Evolutionary conservation across 2,797 vertebrate genomes (phyloP).

Genomic region (Yasuhikotakia modesta): DNA sequence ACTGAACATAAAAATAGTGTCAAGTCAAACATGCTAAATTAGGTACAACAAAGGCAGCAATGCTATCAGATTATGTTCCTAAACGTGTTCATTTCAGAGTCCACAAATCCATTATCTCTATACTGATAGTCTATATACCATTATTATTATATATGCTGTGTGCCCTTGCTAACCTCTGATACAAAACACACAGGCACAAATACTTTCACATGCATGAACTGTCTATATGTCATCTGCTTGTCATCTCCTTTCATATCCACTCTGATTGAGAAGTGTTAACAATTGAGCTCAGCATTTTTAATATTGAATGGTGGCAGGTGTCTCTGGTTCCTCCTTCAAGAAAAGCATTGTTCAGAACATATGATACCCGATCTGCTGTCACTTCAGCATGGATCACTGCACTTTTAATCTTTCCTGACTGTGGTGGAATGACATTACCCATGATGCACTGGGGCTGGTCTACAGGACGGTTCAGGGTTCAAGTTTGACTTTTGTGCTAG

Average conservation of each 20-base stretch:
- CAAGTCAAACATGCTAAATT: no score
- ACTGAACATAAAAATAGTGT: no score
- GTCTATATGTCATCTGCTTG: background rate
- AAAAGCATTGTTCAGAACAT: constrained; percentile 66
- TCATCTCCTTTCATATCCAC: constrained; percentile 30
- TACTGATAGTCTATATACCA: background rate
- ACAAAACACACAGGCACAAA: constrained; percentile 1
- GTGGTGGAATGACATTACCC: constrained; percentile 32
- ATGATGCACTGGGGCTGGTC: constrained; percentile 17
- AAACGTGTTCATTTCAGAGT: no score
- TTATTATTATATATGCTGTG: background rate
- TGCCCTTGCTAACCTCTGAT: constrained; percentile 7
- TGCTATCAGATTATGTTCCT: no score
- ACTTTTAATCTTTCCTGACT: constrained; percentile 60
- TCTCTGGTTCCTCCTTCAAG: constrained; percentile 72
- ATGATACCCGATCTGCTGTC: constrained; percentile 74
- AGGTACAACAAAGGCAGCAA: no score
- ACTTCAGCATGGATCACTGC: constrained; percentile 67
- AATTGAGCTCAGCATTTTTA: constrained; percentile 58
- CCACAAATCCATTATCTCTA: no score
- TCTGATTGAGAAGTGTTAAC: constrained; percentile 52
- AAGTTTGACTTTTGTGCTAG: background rate
- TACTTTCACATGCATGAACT: constrained; percentile 36
- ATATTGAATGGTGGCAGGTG: constrained; percentile 70
- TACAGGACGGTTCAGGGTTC: background rate